Conservation (phyloP, 1,140 invertebrate genomes). For the Apis cerana region DNA sequence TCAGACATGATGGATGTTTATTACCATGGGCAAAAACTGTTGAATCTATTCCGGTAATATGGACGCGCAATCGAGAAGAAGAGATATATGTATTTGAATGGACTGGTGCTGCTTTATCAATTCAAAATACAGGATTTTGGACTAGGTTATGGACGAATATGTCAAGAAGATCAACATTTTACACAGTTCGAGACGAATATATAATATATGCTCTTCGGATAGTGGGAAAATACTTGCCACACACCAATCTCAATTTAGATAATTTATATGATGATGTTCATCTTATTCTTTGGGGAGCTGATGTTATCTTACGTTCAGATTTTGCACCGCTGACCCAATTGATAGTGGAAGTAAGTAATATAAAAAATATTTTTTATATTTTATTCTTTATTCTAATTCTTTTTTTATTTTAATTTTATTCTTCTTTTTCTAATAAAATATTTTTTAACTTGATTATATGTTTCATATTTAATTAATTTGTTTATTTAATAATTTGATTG, state of each 20-base stretch:
- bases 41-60: slow-evolving; percentile 75
- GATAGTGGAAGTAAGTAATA: slow-evolving; percentile 68
- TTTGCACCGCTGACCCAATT: slow-evolving; percentile 73
- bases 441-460: not conserved
- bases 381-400: not conserved
- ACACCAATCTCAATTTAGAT: slow-evolving; percentile 61
- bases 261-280: slow-evolving; percentile 74
- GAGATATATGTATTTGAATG: slow-evolving; percentile 75
- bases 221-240: slow-evolving; percentile 59
- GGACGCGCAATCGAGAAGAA: slow-evolving; percentile 72
- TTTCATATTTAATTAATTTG: not conserved
- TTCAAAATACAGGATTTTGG: slow-evolving; percentile 70
- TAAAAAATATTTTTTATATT: not conserved
- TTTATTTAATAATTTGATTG: too few species aligned
- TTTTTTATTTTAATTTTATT: not conserved
- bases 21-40: slow-evolving; percentile 72
- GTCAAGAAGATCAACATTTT: slow-evolving; percentile 65
- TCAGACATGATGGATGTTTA: slow-evolving; percentile 77
- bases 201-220: slow-evolving; percentile 66
- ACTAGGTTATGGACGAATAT: slow-evolving; percentile 69
- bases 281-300: slow-evolving; percentile 75
- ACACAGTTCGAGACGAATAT: slow-evolving; percentile 68
- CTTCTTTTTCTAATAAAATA: not conserved
- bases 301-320: slow-evolving; percentile 72
- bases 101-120: slow-evolving; percentile 72